Evolutionary conservation across 2,888 invertebrate genomes (phyloP).

Genomic region (Erynnis tages): DNA sequence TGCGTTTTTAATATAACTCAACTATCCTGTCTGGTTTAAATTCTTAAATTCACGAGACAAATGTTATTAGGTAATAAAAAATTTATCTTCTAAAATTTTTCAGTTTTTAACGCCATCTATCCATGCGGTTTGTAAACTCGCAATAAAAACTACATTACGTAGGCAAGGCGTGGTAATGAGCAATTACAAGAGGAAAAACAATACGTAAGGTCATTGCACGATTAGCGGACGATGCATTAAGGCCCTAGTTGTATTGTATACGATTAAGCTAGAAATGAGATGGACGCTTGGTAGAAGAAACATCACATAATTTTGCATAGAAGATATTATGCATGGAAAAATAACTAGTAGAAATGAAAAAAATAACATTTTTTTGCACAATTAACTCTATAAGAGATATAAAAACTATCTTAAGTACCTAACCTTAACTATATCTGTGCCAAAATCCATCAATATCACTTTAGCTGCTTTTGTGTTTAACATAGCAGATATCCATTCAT

Average conservation of each 20-base stretch:
- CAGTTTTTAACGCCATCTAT: conserved; percentile 1
- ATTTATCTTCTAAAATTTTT: neutral
- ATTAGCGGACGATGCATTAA: conserved; percentile 54
- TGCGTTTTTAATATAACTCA: too few relatives aligned
- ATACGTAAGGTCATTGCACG: conserved; percentile 59
- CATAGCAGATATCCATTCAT: too few relatives aligned
- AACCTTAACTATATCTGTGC: too few relatives aligned
- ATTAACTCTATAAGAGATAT: too few relatives aligned
- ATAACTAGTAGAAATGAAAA: too few relatives aligned
- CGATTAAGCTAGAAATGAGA: neutral
- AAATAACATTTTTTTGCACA: too few relatives aligned
- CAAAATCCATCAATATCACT: too few relatives aligned
- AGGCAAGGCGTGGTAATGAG: conserved; percentile 11
- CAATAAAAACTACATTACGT: conserved; percentile 15
- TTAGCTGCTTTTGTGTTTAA: too few relatives aligned
- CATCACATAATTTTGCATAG: too few relatives aligned
- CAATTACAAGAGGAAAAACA: conserved; percentile 42
- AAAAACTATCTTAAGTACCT: too few relatives aligned
- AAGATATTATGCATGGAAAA: too few relatives aligned
- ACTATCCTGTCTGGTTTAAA: neutral
- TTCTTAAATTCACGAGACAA: neutral
- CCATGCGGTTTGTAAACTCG: neutral
- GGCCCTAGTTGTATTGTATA: conserved; percentile 34
- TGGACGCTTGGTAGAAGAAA: neutral
- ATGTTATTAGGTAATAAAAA: neutral